phyloP scores from a whole-genome alignment of 1,140 invertebrate species.

The Aphelinus atriplicis region DNA sequence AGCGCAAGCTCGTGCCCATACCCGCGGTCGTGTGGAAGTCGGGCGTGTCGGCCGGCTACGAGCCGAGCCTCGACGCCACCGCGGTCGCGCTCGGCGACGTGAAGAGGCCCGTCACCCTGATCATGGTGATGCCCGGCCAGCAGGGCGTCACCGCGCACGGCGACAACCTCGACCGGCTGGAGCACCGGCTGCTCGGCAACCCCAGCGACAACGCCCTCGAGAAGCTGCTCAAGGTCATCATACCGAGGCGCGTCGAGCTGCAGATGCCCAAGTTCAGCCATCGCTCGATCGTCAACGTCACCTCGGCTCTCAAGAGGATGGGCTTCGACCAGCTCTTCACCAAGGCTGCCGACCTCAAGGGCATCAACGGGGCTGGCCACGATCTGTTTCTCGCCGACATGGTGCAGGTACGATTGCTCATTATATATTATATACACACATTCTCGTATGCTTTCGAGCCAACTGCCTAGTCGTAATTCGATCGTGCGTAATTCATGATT shows the following conservation, averaged over 20 bases:
- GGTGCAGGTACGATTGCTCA: constrained; percentile 71
- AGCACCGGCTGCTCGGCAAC: constrained; percentile 74
- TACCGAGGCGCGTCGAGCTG: constrained; percentile 79
- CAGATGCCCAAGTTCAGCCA: constrained; percentile 87
- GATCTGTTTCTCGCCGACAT: constrained; percentile 83
- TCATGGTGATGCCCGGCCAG: constrained; percentile 83
- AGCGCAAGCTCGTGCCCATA: constrained; percentile 81
- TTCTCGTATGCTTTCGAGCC: too few species aligned
- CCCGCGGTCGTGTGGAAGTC: constrained; percentile 81
- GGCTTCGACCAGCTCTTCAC: constrained; percentile 82
- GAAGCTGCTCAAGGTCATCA: constrained; percentile 75
- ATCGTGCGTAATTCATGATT: not conserved
- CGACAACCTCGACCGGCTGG: constrained; percentile 78
- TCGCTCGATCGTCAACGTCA: constrained; percentile 81
- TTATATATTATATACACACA: too few species aligned
- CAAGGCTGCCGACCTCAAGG: constrained; percentile 79
- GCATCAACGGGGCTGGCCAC: constrained; percentile 78
- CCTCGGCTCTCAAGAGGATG: constrained; percentile 79
- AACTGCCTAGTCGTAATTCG: too few species aligned
- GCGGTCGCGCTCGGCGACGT: constrained; percentile 77
- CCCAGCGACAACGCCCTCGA: constrained; percentile 78
- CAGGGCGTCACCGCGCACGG: constrained; percentile 78
- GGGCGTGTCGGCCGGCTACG: constrained; percentile 83
- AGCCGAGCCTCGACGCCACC: constrained; percentile 82
- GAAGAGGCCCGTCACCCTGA: constrained; percentile 77